Conservation (phyloP, 2,113 vertebrate species). For the Spizaetus ornatus region DNA sequence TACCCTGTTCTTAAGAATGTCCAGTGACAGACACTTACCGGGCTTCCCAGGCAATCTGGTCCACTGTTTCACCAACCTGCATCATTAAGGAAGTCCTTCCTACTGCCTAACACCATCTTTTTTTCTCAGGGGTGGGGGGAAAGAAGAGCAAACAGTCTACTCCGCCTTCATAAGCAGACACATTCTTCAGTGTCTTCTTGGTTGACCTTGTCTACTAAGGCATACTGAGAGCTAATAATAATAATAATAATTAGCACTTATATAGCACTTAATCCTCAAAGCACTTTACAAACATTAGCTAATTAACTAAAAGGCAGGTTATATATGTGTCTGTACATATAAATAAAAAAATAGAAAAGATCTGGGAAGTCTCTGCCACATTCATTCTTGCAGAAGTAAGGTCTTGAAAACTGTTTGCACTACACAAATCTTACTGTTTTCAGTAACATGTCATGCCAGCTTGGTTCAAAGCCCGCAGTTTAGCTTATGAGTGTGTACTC, state of each 20-base stretch:
- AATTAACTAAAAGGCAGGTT: conserved; percentile 57
- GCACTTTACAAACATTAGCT: conserved; percentile 54
- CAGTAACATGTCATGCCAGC: background rate
- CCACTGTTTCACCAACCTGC: background rate
- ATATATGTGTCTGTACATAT: conserved; percentile 8
- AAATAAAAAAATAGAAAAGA: conserved; percentile 28
- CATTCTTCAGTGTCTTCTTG: background rate
- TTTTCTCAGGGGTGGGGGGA: too few relatives aligned
- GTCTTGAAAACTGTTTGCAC: background rate
- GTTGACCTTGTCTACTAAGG: conserved; percentile 37
- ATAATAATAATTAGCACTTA: conserved; percentile 55
- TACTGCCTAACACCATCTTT: background rate
- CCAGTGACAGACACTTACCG: background rate
- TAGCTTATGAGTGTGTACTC: background rate
- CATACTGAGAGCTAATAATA: conserved; percentile 12
- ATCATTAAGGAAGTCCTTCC: background rate
- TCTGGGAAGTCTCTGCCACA: conserved; percentile 40
- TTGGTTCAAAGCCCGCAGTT: background rate
- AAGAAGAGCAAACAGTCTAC: background rate
- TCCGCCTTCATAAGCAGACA: background rate
- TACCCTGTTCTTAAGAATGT: background rate
- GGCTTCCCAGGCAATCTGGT: background rate
- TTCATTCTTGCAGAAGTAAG: background rate
- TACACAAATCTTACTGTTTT: background rate
- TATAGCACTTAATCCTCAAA: conserved; percentile 47